These are phyloP conservation scores for Erythrocercus mccallii DNA, from an alignment of 2,113 vertebrate species.

Conservation along the genomic window DNA sequence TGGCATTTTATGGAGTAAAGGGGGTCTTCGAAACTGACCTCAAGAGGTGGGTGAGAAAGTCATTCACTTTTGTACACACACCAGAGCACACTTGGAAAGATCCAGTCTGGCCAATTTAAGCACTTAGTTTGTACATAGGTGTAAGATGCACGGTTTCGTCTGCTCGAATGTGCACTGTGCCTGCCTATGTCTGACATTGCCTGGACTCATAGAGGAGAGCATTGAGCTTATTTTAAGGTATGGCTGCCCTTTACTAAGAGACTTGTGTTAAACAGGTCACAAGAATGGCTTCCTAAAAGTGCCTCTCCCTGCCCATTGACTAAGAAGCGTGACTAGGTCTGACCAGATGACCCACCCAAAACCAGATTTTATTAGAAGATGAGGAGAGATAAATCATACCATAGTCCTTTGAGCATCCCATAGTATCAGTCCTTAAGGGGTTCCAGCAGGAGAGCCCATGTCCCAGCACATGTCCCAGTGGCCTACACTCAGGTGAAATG, in stretches of 20 bases:
- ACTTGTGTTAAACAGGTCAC: background rate
- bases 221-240: background rate
- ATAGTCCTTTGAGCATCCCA: background rate
- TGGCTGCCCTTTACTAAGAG: background rate
- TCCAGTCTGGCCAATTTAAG: background rate
- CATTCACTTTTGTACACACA: background rate
- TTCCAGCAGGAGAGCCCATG: background rate
- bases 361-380: background rate
- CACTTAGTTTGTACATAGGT: background rate
- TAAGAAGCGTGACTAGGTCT: background rate
- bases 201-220: background rate
- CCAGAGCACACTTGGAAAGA: background rate
- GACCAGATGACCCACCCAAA: background rate
- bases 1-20: background rate
- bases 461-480: background rate
- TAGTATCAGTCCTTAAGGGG: background rate
- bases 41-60: background rate
- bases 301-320: background rate
- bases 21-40: background rate
- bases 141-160: accelerated
- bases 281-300: background rate
- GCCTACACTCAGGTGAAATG: background rate
- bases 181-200: background rate
- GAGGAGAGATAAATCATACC: background rate
- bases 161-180: background rate